Conservation (phyloP, 2,113 vertebrate genomes). For the Coryphaenoides rupestris region DNA sequence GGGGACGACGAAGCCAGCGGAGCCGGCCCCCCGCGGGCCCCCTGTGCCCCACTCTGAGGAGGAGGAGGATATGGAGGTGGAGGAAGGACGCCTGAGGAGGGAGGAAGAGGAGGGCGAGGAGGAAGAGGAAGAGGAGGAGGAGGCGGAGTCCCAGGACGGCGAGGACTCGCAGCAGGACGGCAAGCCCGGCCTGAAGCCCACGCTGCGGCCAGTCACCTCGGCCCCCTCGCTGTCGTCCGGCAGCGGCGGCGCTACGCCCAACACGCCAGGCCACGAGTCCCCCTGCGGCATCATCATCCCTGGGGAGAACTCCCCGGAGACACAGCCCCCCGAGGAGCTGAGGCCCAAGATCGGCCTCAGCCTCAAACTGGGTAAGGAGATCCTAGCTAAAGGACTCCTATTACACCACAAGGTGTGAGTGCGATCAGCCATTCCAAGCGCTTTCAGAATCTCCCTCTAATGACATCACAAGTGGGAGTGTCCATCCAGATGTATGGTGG, state of each 20-base stretch:
- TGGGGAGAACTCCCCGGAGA: constrained; percentile 92
- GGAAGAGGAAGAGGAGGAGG: constrained; percentile 76
- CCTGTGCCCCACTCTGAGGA: constrained; percentile 76
- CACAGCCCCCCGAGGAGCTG: constrained; percentile 87
- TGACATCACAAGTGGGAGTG: too few species aligned
- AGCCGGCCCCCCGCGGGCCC: constrained; percentile 62
- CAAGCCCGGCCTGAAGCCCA: constrained; percentile 91
- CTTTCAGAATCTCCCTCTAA: too few species aligned
- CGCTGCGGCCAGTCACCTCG: constrained; percentile 89
- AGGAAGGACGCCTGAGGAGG: constrained; percentile 52
- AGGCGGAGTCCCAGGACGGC: constrained; percentile 80
- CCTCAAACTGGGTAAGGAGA: constrained; percentile 84
- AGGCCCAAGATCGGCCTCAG: constrained; percentile 96
- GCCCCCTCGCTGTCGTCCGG: constrained; percentile 97
- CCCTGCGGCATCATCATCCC: constrained; percentile 98
- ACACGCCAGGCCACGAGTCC: constrained; percentile 91
- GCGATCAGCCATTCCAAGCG: too few species aligned
- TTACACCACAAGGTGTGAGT: too few species aligned
- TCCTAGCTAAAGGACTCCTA: too few species aligned
- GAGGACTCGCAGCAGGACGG: constrained; percentile 85
- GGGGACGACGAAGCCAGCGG: constrained; percentile 57
- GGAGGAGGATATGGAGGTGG: constrained; percentile 81
- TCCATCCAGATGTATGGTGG: too few species aligned
- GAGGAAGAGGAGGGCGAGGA: constrained; percentile 84
- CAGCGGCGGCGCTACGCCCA: constrained; percentile 93